Evolutionary conservation across 2,797 vertebrate genomes (phyloP).

Genomic region (Sebastes aleutianus): DNA sequence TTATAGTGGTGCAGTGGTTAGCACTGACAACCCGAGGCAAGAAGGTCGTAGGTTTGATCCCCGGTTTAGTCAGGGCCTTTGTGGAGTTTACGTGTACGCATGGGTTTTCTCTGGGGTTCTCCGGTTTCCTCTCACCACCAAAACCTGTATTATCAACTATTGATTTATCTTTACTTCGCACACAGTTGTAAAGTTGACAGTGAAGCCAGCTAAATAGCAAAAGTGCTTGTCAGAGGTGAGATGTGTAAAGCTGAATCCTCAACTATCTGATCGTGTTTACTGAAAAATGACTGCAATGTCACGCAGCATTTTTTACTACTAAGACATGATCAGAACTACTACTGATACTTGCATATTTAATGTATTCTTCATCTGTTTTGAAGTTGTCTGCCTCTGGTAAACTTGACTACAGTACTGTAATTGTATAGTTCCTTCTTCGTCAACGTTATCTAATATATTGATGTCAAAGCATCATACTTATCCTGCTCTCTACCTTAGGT

Average conservation of each 20-base stretch:
- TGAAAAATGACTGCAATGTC: not conserved
- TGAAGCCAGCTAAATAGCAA: not conserved
- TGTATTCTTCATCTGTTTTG: not conserved
- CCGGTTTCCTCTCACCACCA: too few relatives aligned
- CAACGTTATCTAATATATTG: not conserved
- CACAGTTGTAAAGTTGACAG: not conserved
- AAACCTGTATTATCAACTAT: not conserved
- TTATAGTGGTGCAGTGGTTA: too few relatives aligned
- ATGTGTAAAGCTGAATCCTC: not conserved
- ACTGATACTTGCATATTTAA: constrained; percentile 2
- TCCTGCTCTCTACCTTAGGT: not conserved
- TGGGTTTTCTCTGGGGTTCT: too few relatives aligned
- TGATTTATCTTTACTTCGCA: not conserved
- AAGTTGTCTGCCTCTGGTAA: not conserved
- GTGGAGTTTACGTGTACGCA: too few relatives aligned
- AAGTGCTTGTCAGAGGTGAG: not conserved
- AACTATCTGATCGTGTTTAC: not conserved
- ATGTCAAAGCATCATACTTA: not conserved
- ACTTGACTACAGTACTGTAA: not conserved
- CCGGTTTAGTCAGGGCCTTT: too few relatives aligned
- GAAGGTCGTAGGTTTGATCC: too few relatives aligned
- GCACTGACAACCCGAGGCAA: too few relatives aligned
- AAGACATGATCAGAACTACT: not conserved
- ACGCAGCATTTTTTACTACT: not conserved
- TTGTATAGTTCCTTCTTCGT: not conserved